Percentiles rank a stretch among this genome's conserved stretches.
phyloP scores from a whole-genome alignment of 1,140 invertebrate genomes.

The Drosophila ananassae region DNA sequence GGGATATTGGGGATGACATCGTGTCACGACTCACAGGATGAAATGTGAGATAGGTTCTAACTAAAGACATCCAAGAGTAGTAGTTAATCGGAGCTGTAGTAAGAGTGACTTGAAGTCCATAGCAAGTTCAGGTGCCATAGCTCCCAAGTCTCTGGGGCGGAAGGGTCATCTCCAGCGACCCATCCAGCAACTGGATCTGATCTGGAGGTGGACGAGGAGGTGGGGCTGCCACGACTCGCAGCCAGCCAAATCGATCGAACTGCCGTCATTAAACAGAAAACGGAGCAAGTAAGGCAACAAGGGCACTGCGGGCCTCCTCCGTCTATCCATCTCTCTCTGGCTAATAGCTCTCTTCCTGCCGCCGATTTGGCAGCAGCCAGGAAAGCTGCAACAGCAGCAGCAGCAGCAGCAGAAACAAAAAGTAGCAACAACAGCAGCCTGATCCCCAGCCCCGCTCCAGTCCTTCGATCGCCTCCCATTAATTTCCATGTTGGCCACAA shows the following conservation, averaged over 20 bases:
- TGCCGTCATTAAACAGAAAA: constrained; percentile 75
- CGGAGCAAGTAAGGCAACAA: constrained; percentile 10
- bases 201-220: constrained; percentile 20
- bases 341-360: constrained; percentile 80
- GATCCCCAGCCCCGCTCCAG: constrained; percentile 52
- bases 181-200: constrained; percentile 37
- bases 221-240: constrained; percentile 58
- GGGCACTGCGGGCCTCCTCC: constrained; percentile 14
- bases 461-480: constrained; percentile 66
- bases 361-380: constrained; percentile 54
- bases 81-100: too few species aligned
- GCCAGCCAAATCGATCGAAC: constrained; percentile 79
- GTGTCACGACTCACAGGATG: constrained; percentile 30
- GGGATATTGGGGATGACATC: constrained; percentile 34
- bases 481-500: constrained; percentile 81
- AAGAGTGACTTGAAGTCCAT: too few species aligned
- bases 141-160: too few species aligned
- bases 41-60: too few species aligned
- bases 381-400: background rate
- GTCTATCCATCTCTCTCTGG: constrained; percentile 34
- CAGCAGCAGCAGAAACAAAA: constrained; percentile 18
- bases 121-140: too few species aligned
- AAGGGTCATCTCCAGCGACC: constrained; percentile 4
- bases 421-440: constrained; percentile 38
- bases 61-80: too few species aligned